A percentile compares a stretch with the other conserved stretches of the same genome.
phyloP scores from a whole-genome alignment of 2,113 vertebrate genomes.

The Accipiter cooperii region DNA sequence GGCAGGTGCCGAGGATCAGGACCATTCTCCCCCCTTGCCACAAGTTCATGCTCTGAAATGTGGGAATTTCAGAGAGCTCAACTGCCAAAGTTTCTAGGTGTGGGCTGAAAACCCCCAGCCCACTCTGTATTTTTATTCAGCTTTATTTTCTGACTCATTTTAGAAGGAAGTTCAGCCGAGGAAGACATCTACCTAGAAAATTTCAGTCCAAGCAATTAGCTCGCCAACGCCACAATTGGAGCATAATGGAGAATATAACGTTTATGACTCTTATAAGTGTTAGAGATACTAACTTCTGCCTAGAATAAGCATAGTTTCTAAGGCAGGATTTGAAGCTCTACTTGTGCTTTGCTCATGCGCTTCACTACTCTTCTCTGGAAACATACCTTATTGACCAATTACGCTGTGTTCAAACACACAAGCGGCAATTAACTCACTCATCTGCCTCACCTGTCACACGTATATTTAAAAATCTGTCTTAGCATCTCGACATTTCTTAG shows the following conservation, averaged over 20 bases:
- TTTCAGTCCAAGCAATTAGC: conserved; percentile 2
- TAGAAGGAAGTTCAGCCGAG: neutral
- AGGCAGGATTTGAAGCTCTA: conserved; percentile 12
- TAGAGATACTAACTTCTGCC: neutral
- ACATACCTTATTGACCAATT: conserved; percentile 38
- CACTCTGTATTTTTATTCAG: neutral
- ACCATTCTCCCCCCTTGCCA: neutral
- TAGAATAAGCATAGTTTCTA: neutral
- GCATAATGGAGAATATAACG: neutral
- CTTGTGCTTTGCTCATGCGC: neutral
- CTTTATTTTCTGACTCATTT: neutral
- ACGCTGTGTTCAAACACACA: neutral
- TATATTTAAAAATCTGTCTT: conserved; percentile 33
- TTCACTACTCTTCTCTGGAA: neutral
- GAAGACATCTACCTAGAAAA: neutral
- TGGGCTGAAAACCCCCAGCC: neutral
- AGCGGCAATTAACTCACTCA: conserved; percentile 35
- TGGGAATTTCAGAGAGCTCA: neutral
- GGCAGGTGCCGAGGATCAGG: fast-evolving
- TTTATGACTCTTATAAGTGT: neutral
- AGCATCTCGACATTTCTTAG: neutral
- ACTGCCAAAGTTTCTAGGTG: neutral
- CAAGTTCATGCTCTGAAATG: neutral
- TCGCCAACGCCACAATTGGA: neutral
- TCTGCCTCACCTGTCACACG: conserved; percentile 22